These are phyloP conservation scores for Erethizon dorsatum DNA, from an alignment of 2,797 vertebrate genomes.

Conservation along the genomic window DNA sequence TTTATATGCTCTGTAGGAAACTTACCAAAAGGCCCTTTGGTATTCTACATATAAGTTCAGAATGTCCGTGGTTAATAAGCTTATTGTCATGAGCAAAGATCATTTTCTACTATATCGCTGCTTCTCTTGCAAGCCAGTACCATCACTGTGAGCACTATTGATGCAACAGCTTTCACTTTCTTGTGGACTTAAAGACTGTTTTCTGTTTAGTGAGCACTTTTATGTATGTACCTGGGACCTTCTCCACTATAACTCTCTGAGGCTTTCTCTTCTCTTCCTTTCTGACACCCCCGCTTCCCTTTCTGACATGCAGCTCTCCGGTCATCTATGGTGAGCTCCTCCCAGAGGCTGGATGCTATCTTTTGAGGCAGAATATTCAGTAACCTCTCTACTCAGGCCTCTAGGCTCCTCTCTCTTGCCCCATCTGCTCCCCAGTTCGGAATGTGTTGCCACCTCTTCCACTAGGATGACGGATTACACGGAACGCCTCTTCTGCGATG, in stretches of 20 bases:
- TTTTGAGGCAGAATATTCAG: not conserved
- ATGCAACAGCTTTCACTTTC: not conserved
- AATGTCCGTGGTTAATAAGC: not conserved
- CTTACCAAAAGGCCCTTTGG: not conserved
- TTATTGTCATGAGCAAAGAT: not conserved
- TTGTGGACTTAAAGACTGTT: not conserved
- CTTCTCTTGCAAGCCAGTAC: not conserved
- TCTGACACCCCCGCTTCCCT: not conserved
- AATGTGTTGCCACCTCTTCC: not conserved
- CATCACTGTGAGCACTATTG: fast-evolving
- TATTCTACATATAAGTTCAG: not conserved
- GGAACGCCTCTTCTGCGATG: not conserved
- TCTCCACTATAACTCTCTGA: not conserved
- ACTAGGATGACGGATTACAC: not conserved
- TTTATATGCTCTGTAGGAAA: not conserved
- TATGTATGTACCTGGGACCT: not conserved
- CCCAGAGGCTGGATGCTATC: not conserved
- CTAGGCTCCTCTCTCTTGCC: not conserved
- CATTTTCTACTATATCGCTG: not conserved
- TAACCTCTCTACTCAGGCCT: not conserved
- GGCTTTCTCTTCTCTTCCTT: not conserved
- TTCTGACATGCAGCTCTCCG: not conserved
- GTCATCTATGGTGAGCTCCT: not conserved
- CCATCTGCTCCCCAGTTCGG: not conserved
- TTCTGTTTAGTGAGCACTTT: not conserved